Base-by-base conservation (phyloP, 1,140 invertebrate species). In the Zaprionus africanus region DNA sequence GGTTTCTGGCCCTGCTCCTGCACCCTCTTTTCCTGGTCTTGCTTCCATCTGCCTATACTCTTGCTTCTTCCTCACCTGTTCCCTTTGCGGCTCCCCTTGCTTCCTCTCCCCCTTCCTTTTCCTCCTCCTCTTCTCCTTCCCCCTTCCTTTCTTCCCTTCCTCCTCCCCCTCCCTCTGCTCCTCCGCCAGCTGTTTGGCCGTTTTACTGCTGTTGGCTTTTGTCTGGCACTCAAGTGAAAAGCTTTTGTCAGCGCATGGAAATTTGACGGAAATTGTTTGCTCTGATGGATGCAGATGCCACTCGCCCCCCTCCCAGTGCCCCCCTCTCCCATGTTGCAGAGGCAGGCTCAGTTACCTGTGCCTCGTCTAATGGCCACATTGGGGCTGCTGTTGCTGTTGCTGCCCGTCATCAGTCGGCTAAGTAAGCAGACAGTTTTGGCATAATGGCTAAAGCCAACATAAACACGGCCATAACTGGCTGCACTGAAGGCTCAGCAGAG, bases 201-300 rank as follows among this genome's bases (percentile, higher is more conserved):
- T 82, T 74, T 51, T 53, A 51, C 60, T 73, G 68, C 58, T 66
- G 69, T 74, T 70, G 76, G 76, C 81, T 81, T 88, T 88, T 90
- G 81, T 88, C 77, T 81, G 81, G 81, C 84, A 88, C 82, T 88
- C 85, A 66, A 90, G 78, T 88, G 85, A 88, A 88, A 88, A 88
- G 85, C 81, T 88, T 88, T 90, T 85, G 85, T 84, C 81, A 83
- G 85, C 85, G 76, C 85, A 74, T 90, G 85, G 85, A 88, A 90
- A 90, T 88, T 90, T 85, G 85, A 88, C 85, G 84, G 85, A 88
- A 88, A 88, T 88, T 88, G 84, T 90, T 86, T 76, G 85, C 72
- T 76, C 85, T 85, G 85, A 90, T 88, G 86, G 84, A 90, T 88
- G 81, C 81, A 81, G 71, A 49, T 79, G 76, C 78, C 49, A 11